phyloP scores from a whole-genome alignment of 2,797 vertebrate genomes.

The Chiloscyllium punctatum region DNA sequence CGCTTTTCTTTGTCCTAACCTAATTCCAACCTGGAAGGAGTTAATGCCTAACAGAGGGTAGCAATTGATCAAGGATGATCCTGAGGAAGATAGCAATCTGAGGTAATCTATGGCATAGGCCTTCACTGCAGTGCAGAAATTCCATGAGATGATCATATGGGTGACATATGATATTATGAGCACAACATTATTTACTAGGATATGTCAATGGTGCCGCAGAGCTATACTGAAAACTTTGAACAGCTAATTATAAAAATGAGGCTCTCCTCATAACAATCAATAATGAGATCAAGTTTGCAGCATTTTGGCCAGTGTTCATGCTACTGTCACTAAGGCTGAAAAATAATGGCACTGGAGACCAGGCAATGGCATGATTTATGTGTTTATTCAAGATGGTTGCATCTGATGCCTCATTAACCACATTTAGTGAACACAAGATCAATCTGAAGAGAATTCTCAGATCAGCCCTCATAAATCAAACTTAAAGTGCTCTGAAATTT shows the following conservation, averaged over 20 bases:
- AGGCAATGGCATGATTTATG: not conserved
- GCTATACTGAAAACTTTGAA: not conserved
- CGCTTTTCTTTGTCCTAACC: not conserved
- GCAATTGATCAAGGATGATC: not conserved
- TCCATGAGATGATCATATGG: not conserved
- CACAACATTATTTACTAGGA: not conserved
- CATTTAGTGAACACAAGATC: not conserved
- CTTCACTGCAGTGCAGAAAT: not conserved
- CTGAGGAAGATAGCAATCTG: not conserved
- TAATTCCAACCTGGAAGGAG: not conserved
- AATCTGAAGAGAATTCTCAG: not conserved
- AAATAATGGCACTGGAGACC: not conserved
- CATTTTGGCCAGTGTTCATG: not conserved
- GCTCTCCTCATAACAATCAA: not conserved
- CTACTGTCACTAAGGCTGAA: not conserved
- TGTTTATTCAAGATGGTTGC: not conserved
- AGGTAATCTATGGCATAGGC: not conserved
- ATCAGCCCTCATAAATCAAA: not conserved
- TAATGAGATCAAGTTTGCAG: not conserved
- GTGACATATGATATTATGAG: not conserved
- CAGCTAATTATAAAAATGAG: not conserved
- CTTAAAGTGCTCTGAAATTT: not conserved
- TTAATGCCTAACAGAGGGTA: not conserved
- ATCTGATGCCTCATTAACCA: conserved; percentile 7
- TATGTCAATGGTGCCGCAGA: not conserved